A percentile compares a stretch with the other conserved stretches of the same genome.
Evolutionary conservation across 2,113 vertebrate species (phyloP).

Genomic region (Dryoscopus gambensis): DNA sequence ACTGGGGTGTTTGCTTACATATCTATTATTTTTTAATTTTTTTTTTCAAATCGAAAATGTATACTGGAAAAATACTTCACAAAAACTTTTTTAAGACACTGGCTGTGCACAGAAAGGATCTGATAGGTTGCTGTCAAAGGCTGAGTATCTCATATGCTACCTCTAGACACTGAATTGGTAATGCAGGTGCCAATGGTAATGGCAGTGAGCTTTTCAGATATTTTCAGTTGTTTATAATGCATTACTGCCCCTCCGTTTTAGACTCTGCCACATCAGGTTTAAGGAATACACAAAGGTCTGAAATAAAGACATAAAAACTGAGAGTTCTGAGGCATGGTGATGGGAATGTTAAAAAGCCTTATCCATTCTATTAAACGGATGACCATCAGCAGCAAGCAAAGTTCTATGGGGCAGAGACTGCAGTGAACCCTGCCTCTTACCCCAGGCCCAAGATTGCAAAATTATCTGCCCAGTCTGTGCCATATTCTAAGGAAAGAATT

Average conservation of each 20-base stretch:
- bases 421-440: not conserved
- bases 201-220: not conserved
- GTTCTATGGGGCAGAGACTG: not conserved
- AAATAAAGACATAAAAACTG: not conserved
- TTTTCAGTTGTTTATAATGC: not conserved
- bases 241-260: not conserved
- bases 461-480: not conserved
- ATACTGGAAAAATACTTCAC: not conserved
- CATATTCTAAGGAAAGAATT: not conserved
- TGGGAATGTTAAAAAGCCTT: not conserved
- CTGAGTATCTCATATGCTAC: not conserved
- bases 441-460: not conserved
- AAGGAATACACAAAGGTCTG: not conserved
- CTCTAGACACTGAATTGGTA: not conserved
- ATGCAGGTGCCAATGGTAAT: not conserved
- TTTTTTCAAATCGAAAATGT: not conserved
- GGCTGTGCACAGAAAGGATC: not conserved
- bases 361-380: not conserved
- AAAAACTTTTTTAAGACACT: not conserved
- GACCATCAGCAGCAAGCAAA: not conserved
- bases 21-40: too few species aligned
- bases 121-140: not conserved
- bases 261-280: not conserved
- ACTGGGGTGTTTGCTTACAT: not conserved
- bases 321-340: not conserved